phyloP scores from a whole-genome alignment of 2,113 vertebrate genomes.

The Ariopsis seemanni region DNA sequence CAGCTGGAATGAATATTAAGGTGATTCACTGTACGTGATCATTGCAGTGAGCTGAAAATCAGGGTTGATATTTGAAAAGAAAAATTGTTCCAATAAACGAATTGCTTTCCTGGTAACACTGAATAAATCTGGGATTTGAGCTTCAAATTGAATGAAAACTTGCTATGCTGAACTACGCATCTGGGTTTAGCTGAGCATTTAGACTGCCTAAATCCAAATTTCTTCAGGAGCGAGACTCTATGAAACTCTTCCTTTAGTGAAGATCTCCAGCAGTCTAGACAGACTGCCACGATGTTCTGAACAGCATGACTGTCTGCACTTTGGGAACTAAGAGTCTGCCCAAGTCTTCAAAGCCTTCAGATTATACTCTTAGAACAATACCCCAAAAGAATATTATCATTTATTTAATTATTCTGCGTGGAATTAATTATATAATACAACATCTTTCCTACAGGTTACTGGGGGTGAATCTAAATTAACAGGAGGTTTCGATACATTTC shows the following conservation, averaged over 20 bases:
- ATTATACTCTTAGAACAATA: neutral
- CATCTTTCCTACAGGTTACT: neutral
- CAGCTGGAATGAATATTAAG: neutral
- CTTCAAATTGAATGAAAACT: neutral
- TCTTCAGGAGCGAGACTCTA: neutral
- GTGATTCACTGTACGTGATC: neutral
- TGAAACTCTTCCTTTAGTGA: too few relatives aligned
- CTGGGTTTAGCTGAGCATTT: neutral
- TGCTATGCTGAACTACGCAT: neutral
- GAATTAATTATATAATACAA: neutral
- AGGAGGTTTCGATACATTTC: neutral
- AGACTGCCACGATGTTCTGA: neutral
- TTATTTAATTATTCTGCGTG: neutral
- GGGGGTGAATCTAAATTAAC: neutral
- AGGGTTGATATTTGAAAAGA: neutral
- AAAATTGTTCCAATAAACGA: neutral
- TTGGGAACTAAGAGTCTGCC: neutral
- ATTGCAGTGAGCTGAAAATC: neutral
- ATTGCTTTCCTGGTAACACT: neutral
- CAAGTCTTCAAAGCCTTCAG: neutral
- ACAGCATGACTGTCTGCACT: constrained; percentile 30
- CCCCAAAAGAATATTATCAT: neutral
- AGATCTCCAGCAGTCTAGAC: constrained; percentile 5
- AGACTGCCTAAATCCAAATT: neutral
- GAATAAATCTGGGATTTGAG: neutral